Conservation (phyloP, 92 coral and sea anemone genomes). For the Phymanthus crucifer region DNA sequence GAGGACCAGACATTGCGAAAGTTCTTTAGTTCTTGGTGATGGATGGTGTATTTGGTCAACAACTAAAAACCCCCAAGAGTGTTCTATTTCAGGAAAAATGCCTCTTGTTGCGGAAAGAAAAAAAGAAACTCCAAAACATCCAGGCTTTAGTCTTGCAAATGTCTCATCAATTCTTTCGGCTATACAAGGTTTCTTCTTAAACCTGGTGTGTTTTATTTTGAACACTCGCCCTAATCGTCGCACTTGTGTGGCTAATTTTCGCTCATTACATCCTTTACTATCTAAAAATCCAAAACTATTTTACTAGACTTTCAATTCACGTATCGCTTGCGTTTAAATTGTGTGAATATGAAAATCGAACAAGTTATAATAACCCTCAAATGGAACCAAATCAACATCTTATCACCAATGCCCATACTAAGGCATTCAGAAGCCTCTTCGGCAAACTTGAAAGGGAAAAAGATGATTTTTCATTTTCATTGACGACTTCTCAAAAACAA, state of each 20-base stretch:
- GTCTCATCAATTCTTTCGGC: neutral
- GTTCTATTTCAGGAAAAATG: neutral
- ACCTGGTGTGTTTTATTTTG: neutral
- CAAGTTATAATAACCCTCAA: neutral
- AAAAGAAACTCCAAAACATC: neutral
- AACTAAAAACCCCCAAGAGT: neutral
- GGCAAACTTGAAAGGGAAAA: neutral
- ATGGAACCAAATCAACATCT: neutral
- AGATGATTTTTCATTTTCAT: neutral
- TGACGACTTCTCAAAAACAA: neutral
- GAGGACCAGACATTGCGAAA: neutral
- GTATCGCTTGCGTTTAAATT: too few relatives aligned
- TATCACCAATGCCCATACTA: neutral
- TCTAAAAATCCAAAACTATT: too few relatives aligned
- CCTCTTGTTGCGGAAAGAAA: neutral
- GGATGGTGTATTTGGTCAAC: neutral
- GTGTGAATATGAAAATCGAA: neutral
- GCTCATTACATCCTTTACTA: too few relatives aligned
- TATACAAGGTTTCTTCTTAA: neutral
- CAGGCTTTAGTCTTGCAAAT: neutral
- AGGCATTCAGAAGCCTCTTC: neutral
- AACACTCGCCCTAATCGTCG: neutral
- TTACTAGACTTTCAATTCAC: too few relatives aligned
- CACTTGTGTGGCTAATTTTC: too few relatives aligned
- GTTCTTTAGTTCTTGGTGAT: neutral